Evolutionary conservation across 2,113 vertebrate genomes (phyloP), one percentile per base, ranked within the genome.

Genomic region (Tor tambroides): DNA sequence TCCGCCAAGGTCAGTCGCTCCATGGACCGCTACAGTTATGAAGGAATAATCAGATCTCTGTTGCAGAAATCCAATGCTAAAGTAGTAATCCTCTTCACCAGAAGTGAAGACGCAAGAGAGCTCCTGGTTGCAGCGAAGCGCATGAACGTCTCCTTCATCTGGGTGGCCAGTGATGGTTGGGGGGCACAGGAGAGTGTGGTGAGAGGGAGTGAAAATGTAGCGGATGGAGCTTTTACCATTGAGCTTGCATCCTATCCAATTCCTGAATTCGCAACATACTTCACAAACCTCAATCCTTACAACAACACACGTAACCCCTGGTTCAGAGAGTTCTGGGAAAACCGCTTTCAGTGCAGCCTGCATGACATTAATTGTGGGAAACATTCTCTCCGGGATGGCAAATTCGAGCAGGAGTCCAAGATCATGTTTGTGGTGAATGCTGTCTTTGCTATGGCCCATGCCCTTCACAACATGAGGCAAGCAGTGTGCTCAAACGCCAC

Each of bases 151-250:
- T 96, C 95, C 91, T 98, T 99, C 91, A 95, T 74, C 30, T 99
- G 98, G 98, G 98, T 99, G 93, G 98, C 98, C 89, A 99, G 98
- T 0, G 98, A 99, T 0, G 98, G 98, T 43, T 99, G 98, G 98
- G 98, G 98, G 17, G 98, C 98, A 0, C 96, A 98, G 89, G 97
- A 99, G 94, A 98, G 97, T 0, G 97, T 99, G 90, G 98, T 98
- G 87, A 95, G 95, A 0, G 96, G 97, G 35, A 99, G 97, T 0
- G 97, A 99, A 93, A 91, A 86, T 0, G 96, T 96, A 1, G 98
- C 98, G 0, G 95, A 98, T 43, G 96, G 96, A 0, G 98, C 98
- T 21, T 97, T 99, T 90, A 99, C 98, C 76, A 97, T 99, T 0
- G 98, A 99, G 89, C 93, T 99, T 90, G 97, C 98, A 46, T 98